Evolutionary conservation across 2,888 invertebrate species (phyloP), one percentile per base, ranked within the genome.

Genomic region (Lithophane semibrunnea): DNA sequence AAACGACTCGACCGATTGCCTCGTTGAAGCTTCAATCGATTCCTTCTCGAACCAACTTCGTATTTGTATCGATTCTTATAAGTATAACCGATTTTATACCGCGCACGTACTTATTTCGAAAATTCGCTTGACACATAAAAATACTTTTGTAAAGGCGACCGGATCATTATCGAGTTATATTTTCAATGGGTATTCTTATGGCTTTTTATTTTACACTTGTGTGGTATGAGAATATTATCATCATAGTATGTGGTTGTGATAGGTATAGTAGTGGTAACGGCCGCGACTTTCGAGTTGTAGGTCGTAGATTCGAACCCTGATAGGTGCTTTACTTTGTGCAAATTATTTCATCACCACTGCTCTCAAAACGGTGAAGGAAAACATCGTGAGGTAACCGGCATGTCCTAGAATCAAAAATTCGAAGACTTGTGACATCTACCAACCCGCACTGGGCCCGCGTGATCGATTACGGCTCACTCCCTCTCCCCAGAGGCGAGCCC

Each of bases 1-100:
- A 95, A 95, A 94, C 93, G 92, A 91, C 91, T 90, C 92, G 91
- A 86, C 86, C 92, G 94, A 94, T 94, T 91, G 93, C 90, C 93
- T 94, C 90, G 94, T 93, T 93, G 94, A 92, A 79, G 80, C 86
- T 82, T 88, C 90, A 90, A 94, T 94, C 93, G 93, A 93, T 93
- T 88, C 86, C 73, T 84, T 68, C 75, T 82, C 65, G 77, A 49
- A 61, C 58, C 73, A 73, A 75, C 75, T 74, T 79, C 81, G 83
- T 84, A 87, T 89, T 90, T 83, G 86, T 90, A 89, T 91, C 89
- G 89, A 85, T 88, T 89, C 85, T 63, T 71, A 64, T 86, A 82
- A 73, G 75, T 76, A 70, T 86, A 76, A 70, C 60, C 75, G 63
- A 80, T 78, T 80, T 87, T 79, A 78, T 79, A 72, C 29, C 29